Base-by-base conservation (phyloP, 2,113 vertebrate species). In the Tupaia tana region DNA sequence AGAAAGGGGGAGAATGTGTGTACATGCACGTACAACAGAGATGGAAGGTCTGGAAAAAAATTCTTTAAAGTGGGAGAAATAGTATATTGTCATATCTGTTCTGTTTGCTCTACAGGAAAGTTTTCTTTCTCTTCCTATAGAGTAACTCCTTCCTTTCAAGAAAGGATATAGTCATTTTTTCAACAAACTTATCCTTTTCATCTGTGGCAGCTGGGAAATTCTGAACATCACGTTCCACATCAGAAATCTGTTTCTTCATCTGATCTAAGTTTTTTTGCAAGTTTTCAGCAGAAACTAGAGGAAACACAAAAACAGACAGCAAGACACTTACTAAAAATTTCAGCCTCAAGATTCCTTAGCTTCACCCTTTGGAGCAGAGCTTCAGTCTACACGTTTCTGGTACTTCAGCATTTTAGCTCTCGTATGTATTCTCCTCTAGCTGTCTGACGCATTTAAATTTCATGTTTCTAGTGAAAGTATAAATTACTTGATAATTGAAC, bases 161-260 rank as follows among this genome's bases (percentile, higher is more conserved):
- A 96, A 97, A 99, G 99, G 99, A 99, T 99, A 99, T 99, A 18
- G 98, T 98, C 98, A 98, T 98, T 98, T 99, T 99, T 96, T 99
- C 98, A 84, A 96, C 97, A 97, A 99, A 99, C 90, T 98, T 98
- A 97, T 99, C 99, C 59, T 98, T 98, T 87, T 99, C 98, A 81
- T 97, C 99, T 92, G 98, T 98, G 27, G 98, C 86, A 31, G 98
- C 98, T n/a, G 99, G 98, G 89, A 99, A 99, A 2, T 98, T 99
- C 96, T 98, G 98, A 82, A 99, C 97, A 95, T 99, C 98, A 82
- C 98, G 98, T 73, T 99, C 97, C 75, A 99, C 88, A 14, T 90
- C 98, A 85, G 98, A 97, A 96, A 99, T 98, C 88, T 99, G 98
- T 96, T 99, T 98, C 74, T 98, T 98, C 98, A 99, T 99, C 63